phyloP scores from a whole-genome alignment of 2,797 vertebrate genomes.

The Chiroxiphia lanceolata region DNA sequence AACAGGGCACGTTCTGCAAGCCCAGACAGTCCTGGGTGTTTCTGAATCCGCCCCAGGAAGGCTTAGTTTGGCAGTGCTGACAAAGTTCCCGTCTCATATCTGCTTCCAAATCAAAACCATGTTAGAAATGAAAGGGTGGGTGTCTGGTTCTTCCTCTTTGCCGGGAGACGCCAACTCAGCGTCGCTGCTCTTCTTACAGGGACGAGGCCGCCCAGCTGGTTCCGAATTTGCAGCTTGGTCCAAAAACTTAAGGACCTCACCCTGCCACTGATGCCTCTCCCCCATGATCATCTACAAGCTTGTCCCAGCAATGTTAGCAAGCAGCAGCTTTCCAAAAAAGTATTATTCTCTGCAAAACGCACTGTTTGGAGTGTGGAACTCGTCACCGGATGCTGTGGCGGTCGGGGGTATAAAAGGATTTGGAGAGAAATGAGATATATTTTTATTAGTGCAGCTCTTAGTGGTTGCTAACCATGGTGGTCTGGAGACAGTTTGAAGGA shows the following conservation, averaged over 20 bases:
- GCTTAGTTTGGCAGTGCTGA: not conserved
- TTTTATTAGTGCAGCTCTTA: not conserved
- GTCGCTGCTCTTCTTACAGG: not conserved
- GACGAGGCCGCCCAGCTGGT: not conserved
- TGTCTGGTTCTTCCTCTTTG: not conserved
- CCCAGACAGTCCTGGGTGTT: rapidly evolving
- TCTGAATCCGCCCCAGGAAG: not conserved
- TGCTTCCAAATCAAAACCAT: not conserved
- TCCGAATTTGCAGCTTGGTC: not conserved
- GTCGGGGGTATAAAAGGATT: not conserved
- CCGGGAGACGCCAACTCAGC: not conserved
- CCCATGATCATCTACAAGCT: not conserved
- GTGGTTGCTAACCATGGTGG: not conserved
- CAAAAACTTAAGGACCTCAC: not conserved
- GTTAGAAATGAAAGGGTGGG: not conserved
- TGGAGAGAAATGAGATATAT: not conserved
- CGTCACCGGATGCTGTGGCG: not conserved
- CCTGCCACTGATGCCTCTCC: rapidly evolving
- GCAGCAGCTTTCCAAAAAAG: not conserved
- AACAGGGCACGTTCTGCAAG: not conserved
- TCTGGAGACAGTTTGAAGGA: not conserved
- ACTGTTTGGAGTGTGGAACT: not conserved
- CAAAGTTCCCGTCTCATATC: not conserved
- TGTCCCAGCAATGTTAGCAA: not conserved
- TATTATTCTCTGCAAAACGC: not conserved